Conservation (phyloP, 1,140 invertebrate species). For the Samia ricini region DNA sequence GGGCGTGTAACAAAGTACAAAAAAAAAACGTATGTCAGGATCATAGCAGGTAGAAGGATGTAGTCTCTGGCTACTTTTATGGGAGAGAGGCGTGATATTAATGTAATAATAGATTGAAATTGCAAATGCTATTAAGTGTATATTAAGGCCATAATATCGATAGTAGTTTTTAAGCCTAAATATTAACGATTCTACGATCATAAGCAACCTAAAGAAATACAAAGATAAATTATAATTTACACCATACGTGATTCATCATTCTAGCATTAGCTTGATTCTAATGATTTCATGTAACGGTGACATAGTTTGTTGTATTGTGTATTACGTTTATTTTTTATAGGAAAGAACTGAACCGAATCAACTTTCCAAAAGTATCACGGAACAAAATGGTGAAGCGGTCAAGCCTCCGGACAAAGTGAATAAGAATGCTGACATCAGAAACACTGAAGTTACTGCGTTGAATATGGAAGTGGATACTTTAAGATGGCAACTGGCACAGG, state of each 20-base stretch:
- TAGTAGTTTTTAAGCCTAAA: too few relatives aligned
- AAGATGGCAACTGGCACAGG: slow-evolving; percentile 90
- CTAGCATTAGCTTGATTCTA: slow-evolving; percentile 30
- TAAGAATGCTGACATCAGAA: slow-evolving; percentile 40
- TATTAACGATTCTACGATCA: slow-evolving; percentile 5
- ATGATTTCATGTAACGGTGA: slow-evolving; percentile 34
- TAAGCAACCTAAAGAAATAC: not conserved
- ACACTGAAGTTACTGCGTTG: slow-evolving; percentile 81
- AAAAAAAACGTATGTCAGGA: too few relatives aligned
- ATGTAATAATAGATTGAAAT: too few relatives aligned
- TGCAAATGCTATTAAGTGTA: too few relatives aligned
- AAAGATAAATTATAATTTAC: slow-evolving; percentile 36
- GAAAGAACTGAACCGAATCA: slow-evolving; percentile 60
- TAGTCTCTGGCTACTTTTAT: too few relatives aligned
- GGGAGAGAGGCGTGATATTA: too few relatives aligned
- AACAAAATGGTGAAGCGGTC: slow-evolving; percentile 44
- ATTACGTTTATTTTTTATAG: slow-evolving; percentile 48
- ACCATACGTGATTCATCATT: slow-evolving; percentile 29
- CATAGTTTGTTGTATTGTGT: slow-evolving; percentile 26
- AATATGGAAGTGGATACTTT: slow-evolving; percentile 87
- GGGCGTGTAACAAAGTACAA: too few relatives aligned
- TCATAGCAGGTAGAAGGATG: too few relatives aligned
- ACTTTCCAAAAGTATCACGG: slow-evolving; percentile 52
- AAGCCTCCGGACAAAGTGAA: slow-evolving; percentile 45
- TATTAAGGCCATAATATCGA: too few relatives aligned